Evolutionary conservation across 2,888 invertebrate species (phyloP), one percentile per base, ranked within the genome.

Genomic region (Aphodius granarius): DNA sequence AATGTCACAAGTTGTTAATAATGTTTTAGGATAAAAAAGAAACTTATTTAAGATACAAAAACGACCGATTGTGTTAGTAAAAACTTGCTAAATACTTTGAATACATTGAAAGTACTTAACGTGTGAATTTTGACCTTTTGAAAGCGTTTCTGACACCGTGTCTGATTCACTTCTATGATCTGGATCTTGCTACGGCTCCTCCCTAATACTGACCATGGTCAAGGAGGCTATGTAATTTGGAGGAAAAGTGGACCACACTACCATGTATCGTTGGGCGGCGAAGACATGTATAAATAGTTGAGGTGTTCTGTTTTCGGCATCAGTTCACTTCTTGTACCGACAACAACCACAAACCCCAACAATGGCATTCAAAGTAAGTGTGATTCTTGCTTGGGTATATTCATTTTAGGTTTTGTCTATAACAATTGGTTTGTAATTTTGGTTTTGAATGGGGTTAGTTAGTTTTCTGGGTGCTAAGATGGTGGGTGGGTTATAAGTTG

Each of bases 131-230:
- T n/a, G n/a, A n/a, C n/a, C n/a, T n/a, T n/a, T n/a, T n/a, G n/a
- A n/a, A n/a, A n/a, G n/a, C n/a, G n/a, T n/a, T n/a, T n/a, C n/a
- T n/a, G n/a, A n/a, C n/a, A n/a, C n/a, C n/a, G n/a, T n/a, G n/a
- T n/a, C n/a, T n/a, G n/a, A n/a, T n/a, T n/a, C n/a, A n/a, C n/a
- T n/a, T n/a, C n/a, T n/a, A n/a, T n/a, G n/a, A n/a, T n/a, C n/a
- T n/a, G n/a, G n/a, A n/a, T n/a, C n/a, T n/a, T n/a, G n/a, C n/a
- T n/a, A n/a, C n/a, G n/a, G 43, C 43, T 9, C 77, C 78, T 78
- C 78, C 79, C 84, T 84, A 86, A 85, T 86, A 86, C 83, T 86
- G 86, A 86, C 86, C 86, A 86, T 87, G 84, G 43, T 43, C 43
- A 43, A 43, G 82, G 79, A 79, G 65, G 20, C 66, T 15, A 16